Conservation (phyloP, 2,888 invertebrate genomes). For the Stegana nigrithorax region DNA sequence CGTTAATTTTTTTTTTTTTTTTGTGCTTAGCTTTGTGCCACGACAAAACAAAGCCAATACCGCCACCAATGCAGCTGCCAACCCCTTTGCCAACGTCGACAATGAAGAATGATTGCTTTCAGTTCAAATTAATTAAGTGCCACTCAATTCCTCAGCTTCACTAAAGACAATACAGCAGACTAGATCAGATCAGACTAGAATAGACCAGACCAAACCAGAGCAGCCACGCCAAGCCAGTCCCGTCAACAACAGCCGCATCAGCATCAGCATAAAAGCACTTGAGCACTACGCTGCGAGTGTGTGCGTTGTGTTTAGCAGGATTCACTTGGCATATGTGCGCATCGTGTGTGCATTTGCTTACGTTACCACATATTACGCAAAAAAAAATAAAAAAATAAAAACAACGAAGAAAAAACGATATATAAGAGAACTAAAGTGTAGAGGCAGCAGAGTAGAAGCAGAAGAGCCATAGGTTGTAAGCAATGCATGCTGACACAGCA, state of each 20-base stretch:
- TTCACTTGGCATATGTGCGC: not conserved
- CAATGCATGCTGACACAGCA: constrained; percentile 33
- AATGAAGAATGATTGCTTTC: constrained; percentile 28
- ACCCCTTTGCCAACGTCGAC: too few relatives aligned
- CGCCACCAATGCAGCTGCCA: too few relatives aligned
- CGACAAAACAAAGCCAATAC: too few relatives aligned
- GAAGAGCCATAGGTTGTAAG: too few relatives aligned
- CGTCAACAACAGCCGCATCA: too few relatives aligned
- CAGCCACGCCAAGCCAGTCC: not conserved
- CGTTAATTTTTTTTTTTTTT: too few relatives aligned
- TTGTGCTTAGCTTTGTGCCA: too few relatives aligned
- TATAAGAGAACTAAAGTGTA: too few relatives aligned
- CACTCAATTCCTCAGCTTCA: constrained; percentile 39
- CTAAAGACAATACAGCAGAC: constrained; percentile 19
- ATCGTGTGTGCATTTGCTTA: not conserved
- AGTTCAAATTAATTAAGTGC: constrained; percentile 57
- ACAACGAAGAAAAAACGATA: not conserved
- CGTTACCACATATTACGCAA: not conserved
- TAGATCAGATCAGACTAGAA: not conserved
- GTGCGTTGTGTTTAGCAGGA: not conserved
- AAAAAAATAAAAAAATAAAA: not conserved
- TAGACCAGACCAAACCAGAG: not conserved
- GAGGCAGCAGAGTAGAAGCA: too few relatives aligned
- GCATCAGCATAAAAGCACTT: not conserved
- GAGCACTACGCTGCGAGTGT: not conserved